A percentile compares a stretch with the other conserved stretches of the same genome.
phyloP scores from a whole-genome alignment of 2,113 vertebrate species.

The Mormyrus iriodes region DNA sequence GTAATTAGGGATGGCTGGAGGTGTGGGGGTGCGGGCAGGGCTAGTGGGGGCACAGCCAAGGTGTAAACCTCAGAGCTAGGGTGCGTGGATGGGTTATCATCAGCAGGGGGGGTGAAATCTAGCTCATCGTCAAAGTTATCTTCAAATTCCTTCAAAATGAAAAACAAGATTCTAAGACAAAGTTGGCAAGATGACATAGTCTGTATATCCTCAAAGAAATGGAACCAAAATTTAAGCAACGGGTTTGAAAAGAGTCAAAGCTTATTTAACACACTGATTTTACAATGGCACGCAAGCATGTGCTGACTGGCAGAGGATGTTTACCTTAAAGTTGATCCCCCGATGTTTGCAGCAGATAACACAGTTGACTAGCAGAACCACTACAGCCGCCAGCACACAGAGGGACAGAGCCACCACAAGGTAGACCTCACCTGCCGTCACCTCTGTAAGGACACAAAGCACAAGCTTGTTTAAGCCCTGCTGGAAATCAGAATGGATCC shows the following conservation, averaged over 20 bases:
- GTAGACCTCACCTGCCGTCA: constrained; percentile 50
- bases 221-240: neutral
- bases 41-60: constrained; percentile 62
- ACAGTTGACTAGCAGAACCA: constrained; percentile 64
- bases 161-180: neutral
- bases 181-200: neutral
- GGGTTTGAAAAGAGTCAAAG: neutral
- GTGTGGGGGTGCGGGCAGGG: constrained; percentile 62
- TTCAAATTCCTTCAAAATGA: constrained; percentile 67
- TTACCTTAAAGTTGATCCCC: constrained; percentile 77
- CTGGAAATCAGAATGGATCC: neutral
- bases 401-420: constrained; percentile 58
- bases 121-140: constrained; percentile 78
- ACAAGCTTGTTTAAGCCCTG: neutral
- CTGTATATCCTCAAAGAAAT: neutral
- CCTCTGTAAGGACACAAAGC: constrained; percentile 49
- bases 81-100: constrained; percentile 71
- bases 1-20: constrained; percentile 51
- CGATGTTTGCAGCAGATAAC: constrained; percentile 72
- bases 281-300: neutral
- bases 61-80: constrained; percentile 74
- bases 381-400: constrained; percentile 55
- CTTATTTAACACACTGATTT: neutral
- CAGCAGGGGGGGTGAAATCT: constrained; percentile 74
- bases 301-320: constrained; percentile 16